Conservation (phyloP, 2,888 invertebrate genomes). For the Ophioninae sp. region DNA sequence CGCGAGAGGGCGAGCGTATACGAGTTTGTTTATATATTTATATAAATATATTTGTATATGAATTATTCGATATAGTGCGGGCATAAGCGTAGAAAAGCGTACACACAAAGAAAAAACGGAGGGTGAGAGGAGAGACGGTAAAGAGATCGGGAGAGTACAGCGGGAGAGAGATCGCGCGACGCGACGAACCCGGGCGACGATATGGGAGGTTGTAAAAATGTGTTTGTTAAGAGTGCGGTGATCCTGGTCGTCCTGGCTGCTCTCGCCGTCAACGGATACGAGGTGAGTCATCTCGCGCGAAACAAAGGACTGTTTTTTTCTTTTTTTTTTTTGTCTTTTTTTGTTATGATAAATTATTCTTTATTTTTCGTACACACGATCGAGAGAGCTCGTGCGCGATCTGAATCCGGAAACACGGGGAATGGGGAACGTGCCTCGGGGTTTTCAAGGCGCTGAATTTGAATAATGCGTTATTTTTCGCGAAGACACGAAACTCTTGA, state of each 20-base stretch:
- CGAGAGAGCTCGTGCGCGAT: not conserved
- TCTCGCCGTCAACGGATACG: slow-evolving; percentile 61
- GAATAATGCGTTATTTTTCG: not conserved
- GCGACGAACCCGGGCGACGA: slow-evolving; percentile 62
- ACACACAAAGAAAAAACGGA: slow-evolving; percentile 29
- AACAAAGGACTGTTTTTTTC: not conserved
- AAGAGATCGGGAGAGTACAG: slow-evolving; percentile 33
- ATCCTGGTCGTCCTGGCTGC: slow-evolving; percentile 63
- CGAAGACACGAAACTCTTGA: not conserved
- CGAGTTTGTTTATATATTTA: not conserved
- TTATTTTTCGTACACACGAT: not conserved
- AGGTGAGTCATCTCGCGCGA: slow-evolving; percentile 67
- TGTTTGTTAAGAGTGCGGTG: slow-evolving; percentile 69
- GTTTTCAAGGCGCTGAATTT: not conserved
- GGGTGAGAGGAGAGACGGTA: slow-evolving; percentile 47
- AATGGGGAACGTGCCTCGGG: not conserved
- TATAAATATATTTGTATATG: not conserved
- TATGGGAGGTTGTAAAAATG: slow-evolving; percentile 60
- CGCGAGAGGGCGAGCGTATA: slow-evolving; percentile 20
- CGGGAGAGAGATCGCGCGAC: slow-evolving; percentile 32
- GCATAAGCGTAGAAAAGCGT: not conserved
- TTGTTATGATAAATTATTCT: not conserved
- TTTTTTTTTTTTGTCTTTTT: not conserved
- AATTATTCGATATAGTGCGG: slow-evolving; percentile 6
- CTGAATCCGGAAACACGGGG: not conserved